A percentile compares a stretch with the other conserved stretches of the same genome.
Evolutionary conservation across 2,888 invertebrate genomes (phyloP).

Genomic region (Trichopria drosophilae): DNA sequence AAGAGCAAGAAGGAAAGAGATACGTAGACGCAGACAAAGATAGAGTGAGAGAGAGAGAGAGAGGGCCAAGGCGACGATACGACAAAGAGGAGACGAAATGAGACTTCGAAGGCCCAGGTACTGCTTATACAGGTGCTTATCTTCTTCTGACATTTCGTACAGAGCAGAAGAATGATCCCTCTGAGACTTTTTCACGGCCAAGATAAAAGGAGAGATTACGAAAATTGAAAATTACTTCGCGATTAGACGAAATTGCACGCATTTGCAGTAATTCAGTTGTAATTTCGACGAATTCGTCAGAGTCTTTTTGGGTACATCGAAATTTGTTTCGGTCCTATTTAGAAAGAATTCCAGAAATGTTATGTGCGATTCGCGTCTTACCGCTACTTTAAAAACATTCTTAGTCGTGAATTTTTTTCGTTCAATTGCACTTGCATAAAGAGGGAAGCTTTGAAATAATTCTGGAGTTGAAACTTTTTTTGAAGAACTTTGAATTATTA

Average conservation of each 20-base stretch:
- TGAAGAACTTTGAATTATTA: too few relatives aligned
- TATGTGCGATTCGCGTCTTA: too few relatives aligned
- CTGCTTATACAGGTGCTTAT: slow-evolving; percentile 34
- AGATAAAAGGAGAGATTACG: slow-evolving; percentile 13
- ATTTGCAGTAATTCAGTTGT: too few relatives aligned
- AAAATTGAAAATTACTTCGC: slow-evolving; percentile 15
- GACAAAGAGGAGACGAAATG: slow-evolving; percentile 1
- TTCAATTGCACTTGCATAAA: too few relatives aligned
- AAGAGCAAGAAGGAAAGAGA: slow-evolving; percentile 39
- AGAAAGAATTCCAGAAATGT: too few relatives aligned
- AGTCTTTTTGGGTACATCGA: too few relatives aligned
- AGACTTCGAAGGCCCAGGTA: slow-evolving; percentile 12
- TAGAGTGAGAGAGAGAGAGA: neutral
- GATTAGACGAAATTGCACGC: slow-evolving; percentile 21
- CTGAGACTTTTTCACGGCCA: slow-evolving; percentile 8
- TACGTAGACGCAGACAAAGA: slow-evolving; percentile 35
- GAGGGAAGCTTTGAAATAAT: too few relatives aligned
- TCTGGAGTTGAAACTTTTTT: too few relatives aligned
- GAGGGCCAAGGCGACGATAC: slow-evolving; percentile 2
- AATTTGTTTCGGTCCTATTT: too few relatives aligned
- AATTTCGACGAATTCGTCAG: too few relatives aligned
- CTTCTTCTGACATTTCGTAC: slow-evolving; percentile 28
- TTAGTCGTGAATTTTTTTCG: too few relatives aligned
- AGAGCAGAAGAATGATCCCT: slow-evolving; percentile 29
- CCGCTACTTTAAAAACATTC: too few relatives aligned